Evolutionary conservation across 1,140 invertebrate genomes (phyloP).

Genomic region (Heterodera carotae): DNA sequence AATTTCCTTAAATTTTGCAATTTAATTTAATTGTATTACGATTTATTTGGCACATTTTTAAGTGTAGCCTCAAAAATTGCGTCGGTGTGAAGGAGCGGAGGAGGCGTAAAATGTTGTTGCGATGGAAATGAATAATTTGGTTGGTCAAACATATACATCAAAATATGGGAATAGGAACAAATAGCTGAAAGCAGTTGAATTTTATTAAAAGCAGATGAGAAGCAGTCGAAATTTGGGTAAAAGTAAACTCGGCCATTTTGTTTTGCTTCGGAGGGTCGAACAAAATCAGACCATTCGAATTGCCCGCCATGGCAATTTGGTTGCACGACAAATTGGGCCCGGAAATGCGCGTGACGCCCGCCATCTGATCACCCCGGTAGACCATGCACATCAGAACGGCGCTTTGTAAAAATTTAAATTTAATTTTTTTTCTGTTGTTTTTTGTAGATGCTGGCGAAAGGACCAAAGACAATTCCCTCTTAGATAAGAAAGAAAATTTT

Average conservation of each 20-base stretch:
- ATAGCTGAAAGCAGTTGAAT: conserved; percentile 67
- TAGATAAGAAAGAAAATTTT: too few relatives aligned
- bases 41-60: conserved; percentile 78
- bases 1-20: conserved; percentile 74
- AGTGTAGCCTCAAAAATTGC: conserved; percentile 94
- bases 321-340: conserved; percentile 97
- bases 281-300: conserved; percentile 84
- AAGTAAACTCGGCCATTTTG: conserved; percentile 91
- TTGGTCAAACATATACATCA: conserved; percentile 98
- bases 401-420: too few relatives aligned
- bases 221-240: conserved; percentile 73
- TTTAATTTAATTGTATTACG: neutral
- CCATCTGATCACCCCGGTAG: too few relatives aligned
- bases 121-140: conserved; percentile 78
- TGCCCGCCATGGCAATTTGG: conserved; percentile 88
- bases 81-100: conserved; percentile 77
- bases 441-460: too few relatives aligned
- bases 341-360: too few relatives aligned
- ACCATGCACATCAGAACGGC: too few relatives aligned
- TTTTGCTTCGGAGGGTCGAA: conserved; percentile 95
- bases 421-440: too few relatives aligned
- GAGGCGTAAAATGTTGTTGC: conserved; percentile 22
- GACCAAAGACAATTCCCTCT: too few relatives aligned
- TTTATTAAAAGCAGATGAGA: too few relatives aligned
- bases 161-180: conserved; percentile 77